These are phyloP conservation scores for Crypturellus tataupa DNA, from an alignment of 2,797 vertebrate species.

Conservation along the genomic window DNA sequence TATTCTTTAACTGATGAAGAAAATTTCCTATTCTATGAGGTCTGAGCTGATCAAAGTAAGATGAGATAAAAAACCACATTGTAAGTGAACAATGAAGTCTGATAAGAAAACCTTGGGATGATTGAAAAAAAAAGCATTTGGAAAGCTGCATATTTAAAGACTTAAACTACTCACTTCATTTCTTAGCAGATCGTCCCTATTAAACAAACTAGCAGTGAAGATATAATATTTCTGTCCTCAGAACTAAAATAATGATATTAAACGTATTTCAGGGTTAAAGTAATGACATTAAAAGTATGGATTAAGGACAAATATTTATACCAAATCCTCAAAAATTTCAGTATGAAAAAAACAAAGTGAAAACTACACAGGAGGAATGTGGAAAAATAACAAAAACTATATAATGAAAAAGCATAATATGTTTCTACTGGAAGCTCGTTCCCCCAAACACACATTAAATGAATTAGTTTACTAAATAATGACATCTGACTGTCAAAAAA, in stretches of 20 bases:
- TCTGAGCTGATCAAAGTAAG: slow-evolving; percentile 4
- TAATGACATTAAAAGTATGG: not conserved
- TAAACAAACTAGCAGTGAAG: not conserved
- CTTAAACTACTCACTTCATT: not conserved
- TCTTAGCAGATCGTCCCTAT: not conserved
- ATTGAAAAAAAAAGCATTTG: not conserved
- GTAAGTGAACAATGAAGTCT: not conserved
- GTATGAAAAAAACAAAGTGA: not conserved
- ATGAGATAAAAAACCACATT: not conserved
- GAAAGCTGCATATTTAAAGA: not conserved
- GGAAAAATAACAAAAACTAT: not conserved
- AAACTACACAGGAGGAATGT: not conserved
- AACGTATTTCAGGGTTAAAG: not conserved
- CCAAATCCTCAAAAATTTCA: not conserved
- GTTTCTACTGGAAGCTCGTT: not conserved
- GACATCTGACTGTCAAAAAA: not conserved
- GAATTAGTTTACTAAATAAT: not conserved
- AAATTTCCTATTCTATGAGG: not conserved
- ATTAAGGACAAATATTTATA: not conserved
- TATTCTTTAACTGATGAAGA: not conserved
- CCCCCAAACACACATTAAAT: not conserved
- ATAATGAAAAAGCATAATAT: not conserved
- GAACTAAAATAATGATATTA: not conserved
- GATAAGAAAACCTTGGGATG: not conserved
- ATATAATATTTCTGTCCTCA: not conserved